A percentile compares a stretch with the other conserved stretches of the same genome.
Evolutionary conservation across 2,888 invertebrate species (phyloP).

Genomic region (Sphaerophoria taeniata): DNA sequence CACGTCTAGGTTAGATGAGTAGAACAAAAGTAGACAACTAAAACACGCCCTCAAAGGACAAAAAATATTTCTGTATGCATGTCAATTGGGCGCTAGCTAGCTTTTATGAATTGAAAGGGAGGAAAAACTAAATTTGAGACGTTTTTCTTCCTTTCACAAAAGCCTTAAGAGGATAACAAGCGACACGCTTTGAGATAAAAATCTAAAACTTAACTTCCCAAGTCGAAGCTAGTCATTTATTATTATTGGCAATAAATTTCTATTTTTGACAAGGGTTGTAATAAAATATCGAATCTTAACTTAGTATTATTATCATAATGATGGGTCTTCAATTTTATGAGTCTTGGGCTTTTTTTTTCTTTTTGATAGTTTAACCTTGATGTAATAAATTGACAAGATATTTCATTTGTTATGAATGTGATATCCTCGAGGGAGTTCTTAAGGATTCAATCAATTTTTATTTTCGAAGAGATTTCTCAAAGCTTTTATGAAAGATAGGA

Average conservation of each 20-base stretch:
- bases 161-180: neutral
- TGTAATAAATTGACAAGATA: conserved; percentile 10
- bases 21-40: neutral
- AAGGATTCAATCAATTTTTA: neutral
- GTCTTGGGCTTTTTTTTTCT: neutral
- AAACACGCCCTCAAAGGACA: neutral
- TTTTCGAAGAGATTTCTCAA: neutral
- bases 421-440: neutral
- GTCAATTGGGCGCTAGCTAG: conserved; percentile 41
- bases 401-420: neutral
- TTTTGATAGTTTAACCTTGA: conserved; percentile 1
- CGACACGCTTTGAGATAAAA: neutral
- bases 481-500: neutral
- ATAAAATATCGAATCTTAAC: conserved; percentile 11
- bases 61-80: conserved; percentile 26
- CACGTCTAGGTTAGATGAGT: conserved; percentile 28
- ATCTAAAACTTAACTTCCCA: conserved; percentile 26
- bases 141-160: neutral
- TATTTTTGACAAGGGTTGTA: conserved; percentile 22
- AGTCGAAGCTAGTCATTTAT: conserved; percentile 27
- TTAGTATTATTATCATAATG: conserved; percentile 8
- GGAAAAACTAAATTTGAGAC: conserved; percentile 6
- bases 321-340: conserved; percentile 10
- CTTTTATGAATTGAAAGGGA: neutral
- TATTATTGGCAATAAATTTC: conserved; percentile 34